phyloP scores from a whole-genome alignment of 1,140 invertebrate species.

The Drosophila nigrodunni region DNA sequence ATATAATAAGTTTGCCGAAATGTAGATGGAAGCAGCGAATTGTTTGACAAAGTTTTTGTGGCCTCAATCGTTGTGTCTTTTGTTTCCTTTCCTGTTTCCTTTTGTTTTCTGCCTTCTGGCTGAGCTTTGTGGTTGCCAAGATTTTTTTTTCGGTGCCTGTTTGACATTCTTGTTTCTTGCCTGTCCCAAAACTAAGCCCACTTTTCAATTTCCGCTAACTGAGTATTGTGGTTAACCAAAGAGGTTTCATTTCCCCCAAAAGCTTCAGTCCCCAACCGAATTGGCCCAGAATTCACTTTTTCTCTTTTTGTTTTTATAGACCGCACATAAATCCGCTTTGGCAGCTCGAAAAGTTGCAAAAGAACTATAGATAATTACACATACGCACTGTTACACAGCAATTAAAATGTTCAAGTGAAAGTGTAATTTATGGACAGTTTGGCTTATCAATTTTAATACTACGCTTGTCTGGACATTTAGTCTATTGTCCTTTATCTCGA shows the following conservation, averaged over 20 bases:
- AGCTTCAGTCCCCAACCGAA: not conserved
- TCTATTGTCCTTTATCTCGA: not conserved
- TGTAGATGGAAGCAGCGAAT: constrained; percentile 30
- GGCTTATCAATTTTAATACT: constrained; percentile 28
- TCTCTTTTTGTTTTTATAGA: constrained; percentile 10
- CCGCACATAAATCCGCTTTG: constrained; percentile 24
- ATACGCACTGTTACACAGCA: constrained; percentile 41
- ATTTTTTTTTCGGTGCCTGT: constrained; percentile 29
- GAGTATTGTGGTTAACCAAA: constrained; percentile 60
- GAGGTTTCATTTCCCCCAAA: constrained; percentile 17
- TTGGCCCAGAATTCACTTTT: constrained; percentile 19
- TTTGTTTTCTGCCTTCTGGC: not conserved
- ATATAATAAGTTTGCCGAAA: constrained; percentile 50
- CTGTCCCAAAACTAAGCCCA: constrained; percentile 56
- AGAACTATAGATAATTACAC: constrained; percentile 30
- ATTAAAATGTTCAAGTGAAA: constrained; percentile 15
- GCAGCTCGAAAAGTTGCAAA: not conserved
- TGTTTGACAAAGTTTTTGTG: constrained; percentile 47
- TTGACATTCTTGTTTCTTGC: constrained; percentile 43
- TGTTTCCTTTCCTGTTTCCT: not conserved
- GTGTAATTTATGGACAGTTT: not conserved
- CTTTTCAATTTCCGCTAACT: constrained; percentile 77
- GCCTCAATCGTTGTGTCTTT: constrained; percentile 6
- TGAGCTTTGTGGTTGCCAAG: constrained; percentile 58
- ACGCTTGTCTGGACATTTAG: too few relatives aligned